Conservation (phyloP, 2,888 invertebrate species). For the Pherbina coryleti region DNA sequence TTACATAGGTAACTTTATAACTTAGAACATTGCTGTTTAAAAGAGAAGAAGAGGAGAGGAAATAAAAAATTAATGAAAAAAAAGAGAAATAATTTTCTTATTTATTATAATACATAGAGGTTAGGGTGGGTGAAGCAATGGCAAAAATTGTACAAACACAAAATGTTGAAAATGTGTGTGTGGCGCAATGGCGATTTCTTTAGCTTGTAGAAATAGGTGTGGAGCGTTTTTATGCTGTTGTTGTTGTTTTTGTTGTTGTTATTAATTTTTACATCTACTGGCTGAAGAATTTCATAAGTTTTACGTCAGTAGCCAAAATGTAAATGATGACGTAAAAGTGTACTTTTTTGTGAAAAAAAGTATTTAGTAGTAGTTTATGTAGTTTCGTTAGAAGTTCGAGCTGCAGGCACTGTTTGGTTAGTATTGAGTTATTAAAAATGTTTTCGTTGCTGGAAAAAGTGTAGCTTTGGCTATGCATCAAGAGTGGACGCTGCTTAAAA, state of each 20-base stretch:
- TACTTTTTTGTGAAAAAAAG: not conserved
- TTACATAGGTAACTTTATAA: too few relatives aligned
- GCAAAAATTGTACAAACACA: too few relatives aligned
- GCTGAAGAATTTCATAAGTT: not conserved
- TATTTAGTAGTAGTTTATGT: too few relatives aligned
- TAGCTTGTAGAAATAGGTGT: not conserved
- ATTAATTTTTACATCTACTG: not conserved
- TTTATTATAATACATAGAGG: not conserved
- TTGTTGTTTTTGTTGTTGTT: not conserved
- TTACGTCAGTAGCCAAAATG: not conserved
- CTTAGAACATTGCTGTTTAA: too few relatives aligned
- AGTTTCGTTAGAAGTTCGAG: conserved; percentile 6
- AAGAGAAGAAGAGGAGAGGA: too few relatives aligned
- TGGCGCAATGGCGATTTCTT: not conserved
- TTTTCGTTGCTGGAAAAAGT: not conserved
- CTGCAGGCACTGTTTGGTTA: conserved; percentile 35
- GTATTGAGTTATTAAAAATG: not conserved
- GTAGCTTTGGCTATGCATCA: not conserved
- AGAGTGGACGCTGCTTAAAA: not conserved
- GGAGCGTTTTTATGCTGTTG: not conserved
- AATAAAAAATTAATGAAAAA: not conserved
- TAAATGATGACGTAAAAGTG: not conserved
- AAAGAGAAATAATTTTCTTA: not conserved
- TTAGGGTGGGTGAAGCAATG: too few relatives aligned
- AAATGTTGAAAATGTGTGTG: too few relatives aligned